phyloP scores from a whole-genome alignment of 2,797 vertebrate species.

The Hydrophis major region DNA sequence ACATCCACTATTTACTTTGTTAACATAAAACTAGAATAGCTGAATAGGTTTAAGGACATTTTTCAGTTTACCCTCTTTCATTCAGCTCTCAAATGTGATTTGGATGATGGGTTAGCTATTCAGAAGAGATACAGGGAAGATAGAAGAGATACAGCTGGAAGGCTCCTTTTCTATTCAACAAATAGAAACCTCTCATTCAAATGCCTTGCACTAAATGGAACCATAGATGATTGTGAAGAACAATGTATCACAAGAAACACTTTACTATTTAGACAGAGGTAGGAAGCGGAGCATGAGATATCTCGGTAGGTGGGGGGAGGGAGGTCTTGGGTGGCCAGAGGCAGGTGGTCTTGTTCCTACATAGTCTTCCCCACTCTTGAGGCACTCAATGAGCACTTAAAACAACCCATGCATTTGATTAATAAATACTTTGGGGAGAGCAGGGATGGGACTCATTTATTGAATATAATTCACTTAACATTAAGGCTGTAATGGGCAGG shows the following conservation, averaged over 20 bases:
- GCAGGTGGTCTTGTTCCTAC: no score
- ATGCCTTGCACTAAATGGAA: neutral
- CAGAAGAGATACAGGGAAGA: neutral
- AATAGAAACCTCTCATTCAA: neutral
- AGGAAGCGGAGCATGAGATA: no score
- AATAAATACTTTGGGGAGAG: no score
- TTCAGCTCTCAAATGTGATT: neutral
- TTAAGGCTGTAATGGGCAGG: no score
- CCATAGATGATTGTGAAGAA: neutral
- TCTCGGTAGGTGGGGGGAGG: no score
- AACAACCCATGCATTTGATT: no score
- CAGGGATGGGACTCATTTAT: no score
- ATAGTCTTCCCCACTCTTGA: no score
- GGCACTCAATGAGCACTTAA: no score
- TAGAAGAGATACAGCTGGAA: no score
- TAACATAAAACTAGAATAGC: neutral
- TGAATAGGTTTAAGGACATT: neutral
- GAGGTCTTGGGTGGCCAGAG: no score
- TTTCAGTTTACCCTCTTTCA: neutral
- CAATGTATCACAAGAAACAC: neutral
- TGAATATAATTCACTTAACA: no score
- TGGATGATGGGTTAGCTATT: neutral
- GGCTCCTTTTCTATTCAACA: neutral
- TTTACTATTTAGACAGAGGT: neutral
- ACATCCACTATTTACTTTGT: neutral